These are phyloP conservation scores for Cylindroiulus punctatus DNA, from an alignment of 2,888 invertebrate species.

Conservation along the genomic window DNA sequence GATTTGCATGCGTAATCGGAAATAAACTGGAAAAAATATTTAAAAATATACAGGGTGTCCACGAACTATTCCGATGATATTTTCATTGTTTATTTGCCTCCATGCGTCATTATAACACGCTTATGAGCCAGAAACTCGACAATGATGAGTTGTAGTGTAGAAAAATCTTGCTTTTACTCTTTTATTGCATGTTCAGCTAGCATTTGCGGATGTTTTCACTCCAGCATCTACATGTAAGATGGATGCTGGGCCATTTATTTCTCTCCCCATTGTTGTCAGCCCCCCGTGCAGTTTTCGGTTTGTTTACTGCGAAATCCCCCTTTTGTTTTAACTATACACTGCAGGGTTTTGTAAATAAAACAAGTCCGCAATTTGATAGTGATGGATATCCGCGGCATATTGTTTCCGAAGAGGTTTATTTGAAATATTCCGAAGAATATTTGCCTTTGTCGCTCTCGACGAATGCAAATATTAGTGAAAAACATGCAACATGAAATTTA, in stretches of 20 bases:
- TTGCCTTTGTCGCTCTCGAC: too few relatives aligned
- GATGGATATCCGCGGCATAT: not conserved
- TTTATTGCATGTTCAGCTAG: not conserved
- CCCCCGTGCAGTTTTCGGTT: not conserved
- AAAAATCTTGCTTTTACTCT: not conserved
- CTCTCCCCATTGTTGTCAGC: not conserved
- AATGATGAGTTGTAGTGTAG: too few relatives aligned
- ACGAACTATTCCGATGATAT: too few relatives aligned
- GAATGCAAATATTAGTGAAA: not conserved
- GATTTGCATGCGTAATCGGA: too few relatives aligned
- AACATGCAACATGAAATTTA: not conserved
- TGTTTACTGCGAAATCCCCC: constrained; percentile 12
- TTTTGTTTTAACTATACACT: constrained; percentile 20
- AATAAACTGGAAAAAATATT: too few relatives aligned
- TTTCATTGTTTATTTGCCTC: too few relatives aligned
- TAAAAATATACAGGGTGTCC: too few relatives aligned
- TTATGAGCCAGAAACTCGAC: too few relatives aligned
- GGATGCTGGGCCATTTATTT: not conserved
- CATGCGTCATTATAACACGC: too few relatives aligned
- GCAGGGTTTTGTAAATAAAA: constrained; percentile 4
- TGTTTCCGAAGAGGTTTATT: not conserved
- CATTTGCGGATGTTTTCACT: not conserved
- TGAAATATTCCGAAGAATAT: too few relatives aligned
- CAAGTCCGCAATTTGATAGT: constrained; percentile 14
- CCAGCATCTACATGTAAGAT: not conserved